Evolutionary conservation across 2,797 vertebrate genomes (phyloP).

Genomic region (Phalloptychus januarius): DNA sequence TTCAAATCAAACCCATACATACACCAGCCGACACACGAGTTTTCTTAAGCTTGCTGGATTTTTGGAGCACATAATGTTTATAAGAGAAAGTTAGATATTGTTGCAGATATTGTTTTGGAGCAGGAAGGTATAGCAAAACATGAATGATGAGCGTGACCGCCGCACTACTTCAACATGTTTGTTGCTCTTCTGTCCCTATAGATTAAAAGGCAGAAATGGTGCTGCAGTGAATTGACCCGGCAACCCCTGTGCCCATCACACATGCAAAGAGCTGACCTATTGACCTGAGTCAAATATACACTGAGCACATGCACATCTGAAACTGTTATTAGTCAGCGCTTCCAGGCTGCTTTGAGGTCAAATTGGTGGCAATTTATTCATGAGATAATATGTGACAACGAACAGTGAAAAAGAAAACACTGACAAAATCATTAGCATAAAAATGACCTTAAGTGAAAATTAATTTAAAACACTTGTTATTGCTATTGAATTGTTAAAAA

Average conservation of each 20-base stretch:
- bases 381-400: not conserved
- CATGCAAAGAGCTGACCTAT: conserved; percentile 35
- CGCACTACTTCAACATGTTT: conserved; percentile 43
- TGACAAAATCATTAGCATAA: not conserved
- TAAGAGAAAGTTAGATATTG: not conserved
- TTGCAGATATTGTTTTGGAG: not conserved
- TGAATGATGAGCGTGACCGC: not conserved
- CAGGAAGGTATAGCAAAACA: conserved; percentile 6
- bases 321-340: conserved; percentile 48
- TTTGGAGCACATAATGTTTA: not conserved
- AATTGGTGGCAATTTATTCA: conserved; percentile 23
- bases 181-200: conserved; percentile 72
- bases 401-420: not conserved
- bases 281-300: conserved; percentile 21
- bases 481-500: not conserved
- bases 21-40: conserved; percentile 32
- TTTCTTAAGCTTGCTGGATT: not conserved
- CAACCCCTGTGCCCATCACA: conserved; percentile 47
- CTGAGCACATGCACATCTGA: conserved; percentile 28
- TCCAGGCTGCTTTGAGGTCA: conserved; percentile 37
- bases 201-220: conserved; percentile 38
- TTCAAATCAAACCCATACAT: conserved; percentile 24
- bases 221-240: conserved; percentile 42
- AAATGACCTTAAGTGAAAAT: not conserved
- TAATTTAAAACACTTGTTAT: not conserved